Conservation (phyloP, 2,797 vertebrate species). For the Lagorchestes hirsutus region DNA sequence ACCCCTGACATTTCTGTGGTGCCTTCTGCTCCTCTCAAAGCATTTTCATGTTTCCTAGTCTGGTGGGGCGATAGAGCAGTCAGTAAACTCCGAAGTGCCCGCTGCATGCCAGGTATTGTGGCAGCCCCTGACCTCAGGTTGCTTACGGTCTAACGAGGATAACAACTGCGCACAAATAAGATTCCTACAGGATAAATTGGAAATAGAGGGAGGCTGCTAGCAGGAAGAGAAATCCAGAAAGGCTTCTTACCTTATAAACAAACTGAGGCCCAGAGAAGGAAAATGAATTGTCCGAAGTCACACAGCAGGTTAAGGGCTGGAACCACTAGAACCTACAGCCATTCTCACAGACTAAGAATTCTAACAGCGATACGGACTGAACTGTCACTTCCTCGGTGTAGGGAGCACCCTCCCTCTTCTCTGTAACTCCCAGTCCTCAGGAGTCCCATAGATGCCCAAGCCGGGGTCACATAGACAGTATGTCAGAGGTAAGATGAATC, state of each 20-base stretch:
- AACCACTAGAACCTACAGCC: background rate
- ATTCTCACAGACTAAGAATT: background rate
- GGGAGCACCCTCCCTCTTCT: background rate
- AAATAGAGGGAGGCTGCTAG: background rate
- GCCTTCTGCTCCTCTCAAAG: conserved; percentile 17
- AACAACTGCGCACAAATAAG: background rate
- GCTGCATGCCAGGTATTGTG: background rate
- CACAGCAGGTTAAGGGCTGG: background rate
- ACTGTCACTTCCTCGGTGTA: background rate
- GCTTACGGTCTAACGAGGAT: background rate
- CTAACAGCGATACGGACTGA: background rate
- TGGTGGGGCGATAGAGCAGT: background rate
- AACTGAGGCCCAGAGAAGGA: background rate
- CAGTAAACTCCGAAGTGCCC: background rate
- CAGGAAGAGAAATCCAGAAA: background rate
- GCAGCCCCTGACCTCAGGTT: background rate
- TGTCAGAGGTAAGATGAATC: background rate
- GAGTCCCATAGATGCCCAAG: background rate
- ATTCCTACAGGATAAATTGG: background rate
- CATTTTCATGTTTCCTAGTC: conserved; percentile 16
- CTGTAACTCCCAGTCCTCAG: background rate
- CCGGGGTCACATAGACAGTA: background rate
- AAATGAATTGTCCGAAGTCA: background rate
- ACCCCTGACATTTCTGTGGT: conserved; percentile 52
- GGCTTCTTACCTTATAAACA: background rate